Percentiles rank a stretch among this genome's conserved stretches.
These are phyloP conservation scores for Amphipyra berbera DNA, from an alignment of 2,888 invertebrate genomes.

Conservation along the genomic window DNA sequence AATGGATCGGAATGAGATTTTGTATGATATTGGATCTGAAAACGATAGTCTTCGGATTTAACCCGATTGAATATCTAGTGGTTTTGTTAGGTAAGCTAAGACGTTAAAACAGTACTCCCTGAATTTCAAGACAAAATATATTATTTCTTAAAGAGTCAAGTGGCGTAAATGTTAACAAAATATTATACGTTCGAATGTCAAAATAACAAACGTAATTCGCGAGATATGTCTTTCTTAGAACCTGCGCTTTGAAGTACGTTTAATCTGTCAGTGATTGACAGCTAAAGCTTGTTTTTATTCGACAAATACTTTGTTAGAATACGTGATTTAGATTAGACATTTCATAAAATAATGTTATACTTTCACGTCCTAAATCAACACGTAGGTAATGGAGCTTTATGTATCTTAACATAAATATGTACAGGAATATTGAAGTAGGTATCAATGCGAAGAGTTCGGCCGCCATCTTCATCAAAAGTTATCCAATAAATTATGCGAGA, in stretches of 20 bases:
- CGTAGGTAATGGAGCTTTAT: slow-evolving; percentile 23
- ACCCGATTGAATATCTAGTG: neutral
- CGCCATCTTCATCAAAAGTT: slow-evolving; percentile 45
- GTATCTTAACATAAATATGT: slow-evolving; percentile 8
- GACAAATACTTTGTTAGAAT: slow-evolving; percentile 29
- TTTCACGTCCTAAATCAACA: slow-evolving; percentile 32
- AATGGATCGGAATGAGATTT: neutral
- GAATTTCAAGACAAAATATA: slow-evolving; percentile 9
- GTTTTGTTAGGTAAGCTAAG: slow-evolving; percentile 1
- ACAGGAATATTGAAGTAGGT: slow-evolving; percentile 26
- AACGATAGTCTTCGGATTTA: neutral
- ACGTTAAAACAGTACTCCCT: neutral
- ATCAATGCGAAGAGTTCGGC: slow-evolving; percentile 33
- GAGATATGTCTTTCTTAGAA: slow-evolving; percentile 51
- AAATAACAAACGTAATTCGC: slow-evolving; percentile 68
- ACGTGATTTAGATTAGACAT: slow-evolving; percentile 15
- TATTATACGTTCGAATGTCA: slow-evolving; percentile 53
- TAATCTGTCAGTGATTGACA: slow-evolving; percentile 56
- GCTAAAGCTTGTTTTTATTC: slow-evolving; percentile 34
- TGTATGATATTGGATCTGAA: slow-evolving; percentile 1
- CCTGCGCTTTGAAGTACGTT: slow-evolving; percentile 56
- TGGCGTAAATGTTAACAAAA: slow-evolving; percentile 15
- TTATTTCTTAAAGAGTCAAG: slow-evolving; percentile 16
- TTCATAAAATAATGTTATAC: slow-evolving; percentile 20
- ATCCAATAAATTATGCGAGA: slow-evolving; percentile 47